These are phyloP conservation scores for Ferrisia virgata DNA, from an alignment of 2,888 invertebrate genomes.

Conservation along the genomic window DNA sequence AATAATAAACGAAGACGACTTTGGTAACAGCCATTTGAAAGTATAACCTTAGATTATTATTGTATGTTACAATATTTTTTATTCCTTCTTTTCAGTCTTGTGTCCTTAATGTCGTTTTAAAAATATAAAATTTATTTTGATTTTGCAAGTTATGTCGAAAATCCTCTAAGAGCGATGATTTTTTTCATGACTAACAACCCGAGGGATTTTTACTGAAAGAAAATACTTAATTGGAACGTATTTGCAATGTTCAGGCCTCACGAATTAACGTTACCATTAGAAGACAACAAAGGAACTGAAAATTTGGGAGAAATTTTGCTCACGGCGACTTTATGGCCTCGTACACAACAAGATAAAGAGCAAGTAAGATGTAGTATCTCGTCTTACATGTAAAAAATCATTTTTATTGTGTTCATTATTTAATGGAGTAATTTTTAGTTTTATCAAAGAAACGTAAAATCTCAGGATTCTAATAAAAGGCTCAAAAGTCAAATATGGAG, in stretches of 20 bases:
- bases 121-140: too few species aligned
- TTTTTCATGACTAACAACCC: not conserved
- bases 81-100: not conserved
- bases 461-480: conserved; percentile 76
- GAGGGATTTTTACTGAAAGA: not conserved
- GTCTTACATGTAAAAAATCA: not conserved
- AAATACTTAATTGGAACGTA: not conserved
- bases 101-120: too few species aligned
- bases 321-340: conserved; percentile 82
- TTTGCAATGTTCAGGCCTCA: conserved; percentile 53
- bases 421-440: conserved; percentile 19
- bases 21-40: not conserved
- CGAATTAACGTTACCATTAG: conserved; percentile 75
- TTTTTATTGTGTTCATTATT: not conserved
- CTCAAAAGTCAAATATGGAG: conserved; percentile 96
- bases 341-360: conserved; percentile 90
- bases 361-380: conserved; percentile 63
- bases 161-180: too few species aligned
- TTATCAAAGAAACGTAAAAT: conserved; percentile 66
- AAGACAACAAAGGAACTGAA: conserved; percentile 69
- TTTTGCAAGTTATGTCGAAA: too few species aligned
- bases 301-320: conserved; percentile 82
- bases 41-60: not conserved
- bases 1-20: not conserved
- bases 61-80: not conserved